Evolutionary conservation across 2,113 vertebrate species (phyloP), one percentile per base, ranked within the genome.

Genomic region (Shinisaurus crocodilurus): DNA sequence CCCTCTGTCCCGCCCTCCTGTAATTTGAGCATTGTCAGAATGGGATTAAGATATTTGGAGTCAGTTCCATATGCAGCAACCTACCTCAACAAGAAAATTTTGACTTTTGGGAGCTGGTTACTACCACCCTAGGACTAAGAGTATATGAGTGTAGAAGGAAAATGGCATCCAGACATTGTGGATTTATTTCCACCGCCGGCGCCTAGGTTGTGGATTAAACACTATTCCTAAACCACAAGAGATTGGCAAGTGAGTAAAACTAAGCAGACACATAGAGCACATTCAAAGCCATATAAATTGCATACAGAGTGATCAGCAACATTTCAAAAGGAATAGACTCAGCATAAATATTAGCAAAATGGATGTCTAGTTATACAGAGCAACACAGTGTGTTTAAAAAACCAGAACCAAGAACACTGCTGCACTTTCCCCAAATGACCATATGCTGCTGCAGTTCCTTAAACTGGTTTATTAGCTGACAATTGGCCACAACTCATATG

Each of bases 391-490:
- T n/a, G n/a, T n/a, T n/a, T n/a, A n/a, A n/a, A n/a, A n/a, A n/a
- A n/a, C n/a, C n/a, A n/a, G n/a, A n/a, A n/a, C n/a, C n/a, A n/a
- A n/a, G n/a, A n/a, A n/a, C n/a, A n/a, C n/a, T n/a, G n/a, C n/a
- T n/a, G n/a, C n/a, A n/a, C n/a, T n/a, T n/a, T n/a, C n/a, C n/a
- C n/a, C n/a, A n/a, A n/a, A n/a, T n/a, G n/a, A n/a, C n/a, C n/a
- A n/a, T n/a, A n/a, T n/a, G n/a, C n/a, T n/a, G n/a, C n/a, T n/a
- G n/a, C n/a, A n/a, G n/a, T n/a, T n/a, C n/a, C n/a, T n/a, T n/a
- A n/a, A n/a, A n/a, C n/a, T n/a, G n/a, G n/a, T n/a, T n/a, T n/a
- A 82, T 50, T 18, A 90, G 85, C 43, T 80, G 29, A 76, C 70
- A 76, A 60, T 32, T 80, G 0, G 1, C 60, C 82, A 50, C 89